phyloP scores from a whole-genome alignment of 2,113 vertebrate species.

The Hyperopisus bebe region DNA sequence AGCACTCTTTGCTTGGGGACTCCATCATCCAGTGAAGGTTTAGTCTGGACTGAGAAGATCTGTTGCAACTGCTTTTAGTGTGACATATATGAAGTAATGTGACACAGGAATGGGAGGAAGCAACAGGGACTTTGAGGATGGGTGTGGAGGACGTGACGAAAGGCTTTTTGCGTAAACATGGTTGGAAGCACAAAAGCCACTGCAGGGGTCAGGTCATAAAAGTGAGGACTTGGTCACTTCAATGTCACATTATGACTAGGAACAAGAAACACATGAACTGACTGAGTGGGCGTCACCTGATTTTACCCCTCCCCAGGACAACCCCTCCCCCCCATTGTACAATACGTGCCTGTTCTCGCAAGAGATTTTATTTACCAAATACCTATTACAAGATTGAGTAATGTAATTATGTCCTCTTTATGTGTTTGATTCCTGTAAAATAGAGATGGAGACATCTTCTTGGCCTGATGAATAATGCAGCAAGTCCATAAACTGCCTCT shows the following conservation, averaged over 20 bases:
- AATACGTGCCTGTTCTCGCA: background rate
- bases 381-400: slow-evolving; percentile 40
- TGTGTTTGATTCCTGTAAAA: slow-evolving; percentile 34
- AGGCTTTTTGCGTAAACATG: background rate
- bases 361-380: slow-evolving; percentile 11
- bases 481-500: slow-evolving; percentile 70
- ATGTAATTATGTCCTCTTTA: slow-evolving; percentile 42
- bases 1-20: background rate
- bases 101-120: background rate
- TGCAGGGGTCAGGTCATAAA: background rate
- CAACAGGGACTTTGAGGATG: background rate
- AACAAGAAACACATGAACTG: background rate
- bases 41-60: background rate
- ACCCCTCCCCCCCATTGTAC: background rate
- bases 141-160: background rate
- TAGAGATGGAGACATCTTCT: slow-evolving; percentile 59
- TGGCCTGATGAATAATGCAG: slow-evolving; percentile 86
- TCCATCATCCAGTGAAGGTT: background rate
- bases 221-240: background rate
- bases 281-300: background rate
- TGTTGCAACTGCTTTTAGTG: background rate
- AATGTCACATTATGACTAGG: background rate
- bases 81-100: background rate
- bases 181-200: background rate
- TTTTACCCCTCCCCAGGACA: background rate